A percentile compares a stretch with the other conserved stretches of the same genome.
These are phyloP conservation scores for Leucoraja ocellata DNA, from an alignment of 2,797 vertebrate genomes.

Conservation along the genomic window DNA sequence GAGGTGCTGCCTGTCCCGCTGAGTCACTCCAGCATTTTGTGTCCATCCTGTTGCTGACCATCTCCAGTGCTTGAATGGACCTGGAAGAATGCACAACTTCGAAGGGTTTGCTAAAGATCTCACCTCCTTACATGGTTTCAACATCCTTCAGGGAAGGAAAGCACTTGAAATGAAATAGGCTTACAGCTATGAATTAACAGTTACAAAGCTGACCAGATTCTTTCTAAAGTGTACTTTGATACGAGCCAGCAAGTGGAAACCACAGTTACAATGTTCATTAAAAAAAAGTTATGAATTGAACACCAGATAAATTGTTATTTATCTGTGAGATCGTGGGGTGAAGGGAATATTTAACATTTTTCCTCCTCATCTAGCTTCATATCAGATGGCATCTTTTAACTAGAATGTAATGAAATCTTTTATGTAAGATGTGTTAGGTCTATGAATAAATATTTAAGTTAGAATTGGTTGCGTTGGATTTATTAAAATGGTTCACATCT, in stretches of 20 bases:
- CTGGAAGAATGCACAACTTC: neutral
- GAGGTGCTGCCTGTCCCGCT: no score
- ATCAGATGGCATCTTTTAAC: neutral
- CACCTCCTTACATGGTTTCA: neutral
- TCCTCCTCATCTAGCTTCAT: neutral
- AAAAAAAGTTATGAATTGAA: neutral
- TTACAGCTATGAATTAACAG: neutral
- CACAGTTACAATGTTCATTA: neutral
- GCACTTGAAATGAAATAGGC: neutral
- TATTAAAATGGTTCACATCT: neutral
- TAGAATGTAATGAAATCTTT: slow-evolving; percentile 27
- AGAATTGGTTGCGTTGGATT: slow-evolving; percentile 3
- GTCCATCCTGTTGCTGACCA: neutral
- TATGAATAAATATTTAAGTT: slow-evolving; percentile 38
- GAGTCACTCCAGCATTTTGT: no score
- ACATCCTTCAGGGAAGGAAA: neutral
- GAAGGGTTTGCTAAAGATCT: slow-evolving; percentile 2
- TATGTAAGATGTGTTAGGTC: slow-evolving; percentile 34
- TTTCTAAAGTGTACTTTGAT: neutral
- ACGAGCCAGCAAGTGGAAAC: neutral
- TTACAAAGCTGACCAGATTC: neutral
- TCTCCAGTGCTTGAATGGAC: neutral
- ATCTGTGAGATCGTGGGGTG: neutral
- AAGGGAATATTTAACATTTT: neutral
- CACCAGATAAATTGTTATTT: neutral